Evolutionary conservation across 2,113 vertebrate genomes (phyloP).

Genomic region (Hypanus sabinus): DNA sequence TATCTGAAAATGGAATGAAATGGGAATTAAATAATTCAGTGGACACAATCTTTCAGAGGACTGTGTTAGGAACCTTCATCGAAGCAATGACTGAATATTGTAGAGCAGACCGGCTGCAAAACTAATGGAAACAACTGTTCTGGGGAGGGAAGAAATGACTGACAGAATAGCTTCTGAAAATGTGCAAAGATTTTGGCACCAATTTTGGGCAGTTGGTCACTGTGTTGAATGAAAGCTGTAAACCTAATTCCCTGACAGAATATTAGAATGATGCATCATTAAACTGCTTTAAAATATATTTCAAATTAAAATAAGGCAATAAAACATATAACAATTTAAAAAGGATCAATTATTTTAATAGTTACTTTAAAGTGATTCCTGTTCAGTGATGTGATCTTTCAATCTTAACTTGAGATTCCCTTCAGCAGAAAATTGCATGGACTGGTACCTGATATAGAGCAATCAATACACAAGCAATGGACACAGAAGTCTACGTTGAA

Average conservation of each 20-base stretch:
- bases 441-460: not conserved
- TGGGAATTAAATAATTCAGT: conserved; percentile 30
- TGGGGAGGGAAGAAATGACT: not conserved
- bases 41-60: conserved; percentile 29
- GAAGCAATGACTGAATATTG: conserved; percentile 15
- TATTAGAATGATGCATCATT: conserved; percentile 37
- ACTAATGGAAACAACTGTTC: conserved; percentile 12
- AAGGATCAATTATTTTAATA: not conserved
- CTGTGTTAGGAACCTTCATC: not conserved
- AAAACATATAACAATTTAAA: conserved; percentile 35
- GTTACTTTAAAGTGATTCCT: not conserved
- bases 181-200: conserved; percentile 27
- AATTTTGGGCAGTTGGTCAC: conserved; percentile 22
- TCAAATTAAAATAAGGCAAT: conserved; percentile 36
- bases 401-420: not conserved
- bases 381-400: not conserved
- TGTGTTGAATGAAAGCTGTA: conserved; percentile 34
- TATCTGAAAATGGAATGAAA: conserved; percentile 27
- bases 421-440: not conserved
- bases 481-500: not conserved
- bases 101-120: conserved; percentile 18
- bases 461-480: too few species aligned
- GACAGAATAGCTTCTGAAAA: conserved; percentile 28
- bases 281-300: conserved; percentile 38
- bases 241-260: conserved; percentile 36